Base-by-base conservation (phyloP, 2,113 vertebrate genomes). In the Campylomormyrus numenius region DNA sequence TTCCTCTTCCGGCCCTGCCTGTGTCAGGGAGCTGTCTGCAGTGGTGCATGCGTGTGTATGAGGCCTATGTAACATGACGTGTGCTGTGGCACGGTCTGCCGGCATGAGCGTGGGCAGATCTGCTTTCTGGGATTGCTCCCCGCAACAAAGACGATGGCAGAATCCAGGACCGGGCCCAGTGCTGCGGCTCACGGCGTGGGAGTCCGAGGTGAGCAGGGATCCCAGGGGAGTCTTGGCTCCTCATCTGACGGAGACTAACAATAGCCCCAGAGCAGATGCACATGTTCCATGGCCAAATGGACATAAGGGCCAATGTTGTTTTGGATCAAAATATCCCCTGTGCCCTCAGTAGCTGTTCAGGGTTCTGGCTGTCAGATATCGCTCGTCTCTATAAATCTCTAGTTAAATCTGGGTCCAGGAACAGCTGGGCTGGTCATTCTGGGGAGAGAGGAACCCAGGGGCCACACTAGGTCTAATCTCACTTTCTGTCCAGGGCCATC, bases 171-270 rank as follows among this genome's bases (percentile, higher is more conserved):
- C 8, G 7, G 35, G 45, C 31, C 35, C 10, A 11, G 74, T n/a
- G 17, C 70, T 56, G 11, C 1, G 10, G 49, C 66, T 21, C 35
- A n/a, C 46, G 21, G 49, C 48, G 56, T 42, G 19, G 27, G 48
- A 70, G 85, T 87, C 89, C 90, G 87, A 94, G 92, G 91, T 92
- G 89, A 94, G 92, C 92, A 89, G 90, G 83, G 92, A 91, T 94
- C 94, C 94, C 93, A 88, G 89, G 92, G 94, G 94, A 93, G 93
- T 93, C 93, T 94, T 96, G 96, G 96, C 95, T 92, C 93, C 90
- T 95, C 95, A 94, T 96, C 94, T 95, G 93, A 96, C 93, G 87
- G 91, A 92, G 91, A 93, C 94, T 93, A 94, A 96, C 95, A 95
- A 95, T 95, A 94, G 94, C 93, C 80, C 91, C 90, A 31, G 91